Evolutionary conservation across 1,140 invertebrate genomes (phyloP), one percentile per base, ranked within the genome.

Genomic region (Leptonema lineaticorne): DNA sequence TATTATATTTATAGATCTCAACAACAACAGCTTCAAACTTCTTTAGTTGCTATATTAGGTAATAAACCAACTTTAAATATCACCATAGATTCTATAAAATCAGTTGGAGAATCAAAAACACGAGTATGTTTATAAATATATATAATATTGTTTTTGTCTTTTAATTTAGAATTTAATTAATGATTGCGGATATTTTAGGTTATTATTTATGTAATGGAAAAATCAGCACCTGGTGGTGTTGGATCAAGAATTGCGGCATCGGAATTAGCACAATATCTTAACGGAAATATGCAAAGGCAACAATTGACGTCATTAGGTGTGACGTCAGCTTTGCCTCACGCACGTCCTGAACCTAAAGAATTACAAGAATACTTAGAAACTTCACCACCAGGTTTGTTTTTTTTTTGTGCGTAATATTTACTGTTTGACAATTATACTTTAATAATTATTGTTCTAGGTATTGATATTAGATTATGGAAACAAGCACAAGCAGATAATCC

Each of bases 401-500:
- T 30, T 60, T n/a, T 4, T 37, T 37, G 2, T 20, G 11, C 20
- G 28, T 29, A 26, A 2, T 37, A 22, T 63, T 63, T 45, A 59
- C 33, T 41, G 16, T 6, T 11, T 11, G 30, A 5, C 30, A 6
- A 33, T n/a, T n/a, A n/a, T n/a, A n/a, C n/a, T n/a, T n/a, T n/a
- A 58, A 67, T 27, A 3, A 41, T 63, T 26, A 63, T 75, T 73
- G 22, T 74, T 79, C 65, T 75, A 84, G 91, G 91, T 2, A 90
- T 94, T 73, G 90, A 93, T 77, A 84, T 85, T 27, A 81, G 90
- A 66, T 83, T 94, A 63, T 95, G 92, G 92, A 89, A 91, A 75
- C 94, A 97, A 78, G 95, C 95, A 0, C 94, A 95, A 76, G 77
- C 90, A 24, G 94, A 97, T 75, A 98, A 98, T 82, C 96, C 95